A percentile compares a stretch with the other conserved stretches of the same genome.
phyloP scores from a whole-genome alignment of 53 echinoderm and acorn worm species.

The Paracentrotus lividus region DNA sequence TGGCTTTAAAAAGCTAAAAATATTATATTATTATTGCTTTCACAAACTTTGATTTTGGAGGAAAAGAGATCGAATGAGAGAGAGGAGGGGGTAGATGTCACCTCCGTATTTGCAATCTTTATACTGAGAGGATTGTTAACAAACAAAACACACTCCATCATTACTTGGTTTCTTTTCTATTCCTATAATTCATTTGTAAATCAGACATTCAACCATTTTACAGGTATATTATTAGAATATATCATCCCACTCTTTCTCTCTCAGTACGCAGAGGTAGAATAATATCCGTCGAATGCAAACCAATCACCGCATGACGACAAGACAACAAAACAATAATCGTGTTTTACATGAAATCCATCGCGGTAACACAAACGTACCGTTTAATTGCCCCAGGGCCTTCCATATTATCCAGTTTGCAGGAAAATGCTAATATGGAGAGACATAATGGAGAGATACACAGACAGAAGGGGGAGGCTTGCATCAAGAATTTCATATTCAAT shows the following conservation, averaged over 20 bases:
- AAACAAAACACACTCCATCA: not conserved
- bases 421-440: not conserved
- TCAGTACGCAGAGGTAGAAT: not conserved
- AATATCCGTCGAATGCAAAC: not conserved
- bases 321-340: not conserved
- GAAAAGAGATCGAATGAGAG: not conserved
- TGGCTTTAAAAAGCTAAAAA: no score
- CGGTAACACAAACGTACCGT: constrained; percentile 30
- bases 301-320: not conserved
- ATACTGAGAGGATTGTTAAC: not conserved
- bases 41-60: no score
- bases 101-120: not conserved
- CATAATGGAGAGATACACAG: not conserved
- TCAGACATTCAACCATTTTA: not conserved
- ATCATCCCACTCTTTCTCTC: not conserved
- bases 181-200: not conserved
- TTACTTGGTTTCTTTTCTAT: not conserved
- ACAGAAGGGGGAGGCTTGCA: constrained; percentile 12
- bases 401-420: constrained; percentile 16
- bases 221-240: not conserved
- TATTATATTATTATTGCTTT: no score
- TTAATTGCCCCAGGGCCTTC: constrained; percentile 27
- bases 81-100: not conserved
- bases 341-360: constrained; percentile 24
- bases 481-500: not conserved